These are phyloP conservation scores for Geopemphigus sp. DNA, from an alignment of 1,140 invertebrate species.

Conservation along the genomic window DNA sequence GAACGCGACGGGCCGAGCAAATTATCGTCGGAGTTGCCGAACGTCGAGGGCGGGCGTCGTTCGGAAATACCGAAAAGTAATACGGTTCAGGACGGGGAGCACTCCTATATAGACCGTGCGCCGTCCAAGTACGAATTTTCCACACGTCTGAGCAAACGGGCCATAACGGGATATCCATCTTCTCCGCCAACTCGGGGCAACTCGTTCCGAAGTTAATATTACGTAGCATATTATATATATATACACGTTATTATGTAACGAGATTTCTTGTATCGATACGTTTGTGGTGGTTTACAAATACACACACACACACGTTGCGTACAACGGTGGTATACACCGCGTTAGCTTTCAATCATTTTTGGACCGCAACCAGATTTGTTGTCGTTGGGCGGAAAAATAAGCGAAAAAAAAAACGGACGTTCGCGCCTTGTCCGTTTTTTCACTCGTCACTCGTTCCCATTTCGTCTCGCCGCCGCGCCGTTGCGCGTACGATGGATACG, in stretches of 20 bases:
- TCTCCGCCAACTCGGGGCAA: too few species aligned
- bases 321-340: background rate
- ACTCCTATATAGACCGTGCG: too few species aligned
- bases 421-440: background rate
- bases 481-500: too few species aligned
- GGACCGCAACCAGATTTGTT: conserved; percentile 1
- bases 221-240: background rate
- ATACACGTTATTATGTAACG: background rate
- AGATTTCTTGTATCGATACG: background rate
- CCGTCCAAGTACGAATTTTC: background rate
- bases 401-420: background rate
- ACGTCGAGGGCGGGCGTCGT: background rate
- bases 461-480: too few species aligned
- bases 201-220: background rate
- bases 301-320: background rate
- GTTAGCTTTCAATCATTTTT: background rate
- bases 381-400: background rate
- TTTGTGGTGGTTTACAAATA: background rate
- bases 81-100: background rate
- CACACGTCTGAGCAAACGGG: background rate
- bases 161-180: background rate
- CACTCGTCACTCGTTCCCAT: background rate
- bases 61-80: conserved; percentile 12
- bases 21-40: background rate
- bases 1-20: background rate